These are phyloP conservation scores for Myathropa florea DNA, from an alignment of 2,888 invertebrate species.

Conservation along the genomic window DNA sequence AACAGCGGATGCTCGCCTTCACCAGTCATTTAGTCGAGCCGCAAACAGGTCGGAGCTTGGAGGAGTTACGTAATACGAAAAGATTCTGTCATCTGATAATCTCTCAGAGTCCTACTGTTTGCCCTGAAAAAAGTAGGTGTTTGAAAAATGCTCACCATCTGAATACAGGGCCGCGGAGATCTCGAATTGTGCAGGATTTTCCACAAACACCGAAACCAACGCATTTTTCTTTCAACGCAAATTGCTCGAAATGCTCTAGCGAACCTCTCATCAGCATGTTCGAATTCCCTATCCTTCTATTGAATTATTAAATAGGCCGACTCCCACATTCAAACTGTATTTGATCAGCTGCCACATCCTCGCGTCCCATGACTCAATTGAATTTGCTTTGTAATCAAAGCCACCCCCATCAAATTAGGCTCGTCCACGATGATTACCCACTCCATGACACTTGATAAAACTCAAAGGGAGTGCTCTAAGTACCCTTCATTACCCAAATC, in stretches of 20 bases:
- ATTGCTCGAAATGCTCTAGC: not conserved
- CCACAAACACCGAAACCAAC: too few relatives aligned
- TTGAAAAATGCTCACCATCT: too few relatives aligned
- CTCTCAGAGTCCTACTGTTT: too few relatives aligned
- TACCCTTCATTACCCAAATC: slow-evolving; percentile 37
- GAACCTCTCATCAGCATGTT: not conserved
- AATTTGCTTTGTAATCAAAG: slow-evolving; percentile 43
- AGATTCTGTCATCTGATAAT: too few relatives aligned
- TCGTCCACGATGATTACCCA: slow-evolving; percentile 23
- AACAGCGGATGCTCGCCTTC: too few relatives aligned
- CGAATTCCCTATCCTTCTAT: not conserved
- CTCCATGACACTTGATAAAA: slow-evolving; percentile 19
- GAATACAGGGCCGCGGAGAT: too few relatives aligned
- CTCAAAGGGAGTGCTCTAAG: slow-evolving; percentile 22
- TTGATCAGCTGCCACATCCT: slow-evolving; percentile 48
- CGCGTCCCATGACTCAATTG: slow-evolving; percentile 8
- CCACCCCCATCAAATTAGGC: slow-evolving; percentile 56
- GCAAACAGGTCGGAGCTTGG: too few relatives aligned
- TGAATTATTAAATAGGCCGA: not conserved
- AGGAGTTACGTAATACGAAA: too few relatives aligned
- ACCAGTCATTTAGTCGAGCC: too few relatives aligned
- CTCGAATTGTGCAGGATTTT: too few relatives aligned
- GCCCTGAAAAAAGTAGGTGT: too few relatives aligned
- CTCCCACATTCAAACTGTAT: slow-evolving; percentile 16
- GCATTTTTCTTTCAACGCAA: too few relatives aligned